Evolutionary conservation across 2,797 vertebrate genomes (phyloP), one percentile per base, ranked within the genome.

Genomic region (Helarctos malayanus): DNA sequence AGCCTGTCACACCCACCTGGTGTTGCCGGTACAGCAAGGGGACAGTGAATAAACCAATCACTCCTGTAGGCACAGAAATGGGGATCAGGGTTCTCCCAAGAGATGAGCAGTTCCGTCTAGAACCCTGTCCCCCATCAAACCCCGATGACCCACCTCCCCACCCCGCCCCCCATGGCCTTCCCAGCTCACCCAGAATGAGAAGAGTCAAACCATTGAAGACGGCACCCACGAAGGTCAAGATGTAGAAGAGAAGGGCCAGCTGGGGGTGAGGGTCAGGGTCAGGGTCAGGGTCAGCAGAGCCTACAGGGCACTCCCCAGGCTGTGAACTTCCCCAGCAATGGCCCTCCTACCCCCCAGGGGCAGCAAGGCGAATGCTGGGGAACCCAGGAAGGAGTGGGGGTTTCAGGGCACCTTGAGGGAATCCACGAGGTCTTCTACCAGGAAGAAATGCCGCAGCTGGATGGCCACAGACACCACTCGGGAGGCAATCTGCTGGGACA

Each of bases 131-230:
- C 38, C 32, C 35, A 32, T 29, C 41, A 54, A 38, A 38, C 32
- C 49, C 83, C 68, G 63, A 6, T 0, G 4, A 9, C 2, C 79
- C 27, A 1, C 47, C n/a, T 73, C 56, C 21, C 25, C 12, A 6
- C 45, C 12, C 14, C 0, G 1, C 23, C 41, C 45, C 71, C 38
- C 35, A 49, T 56, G 35, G 49, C 35, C 49, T 61, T 75, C 68
- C 69, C 27, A 27, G 38, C 93, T 99, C 98, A 99, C 99, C 98
- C 25, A 99, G 99, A 97, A 99, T 99, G 98, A 99, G 98, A 97
- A 99, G 98, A 91, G 99, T 99, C 98, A 99, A 98, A 98, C 99
- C 99, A 95, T 99, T 99, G 98, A 99, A 99, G 96, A 99, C 98
- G 0, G 98, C 98, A 96, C 99, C 99, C 98, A 99, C 98, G 89